A percentile compares a stretch with the other conserved stretches of the same genome.
Conservation (phyloP, 1,140 invertebrate genomes). For the Frieseomelitta varia region DNA sequence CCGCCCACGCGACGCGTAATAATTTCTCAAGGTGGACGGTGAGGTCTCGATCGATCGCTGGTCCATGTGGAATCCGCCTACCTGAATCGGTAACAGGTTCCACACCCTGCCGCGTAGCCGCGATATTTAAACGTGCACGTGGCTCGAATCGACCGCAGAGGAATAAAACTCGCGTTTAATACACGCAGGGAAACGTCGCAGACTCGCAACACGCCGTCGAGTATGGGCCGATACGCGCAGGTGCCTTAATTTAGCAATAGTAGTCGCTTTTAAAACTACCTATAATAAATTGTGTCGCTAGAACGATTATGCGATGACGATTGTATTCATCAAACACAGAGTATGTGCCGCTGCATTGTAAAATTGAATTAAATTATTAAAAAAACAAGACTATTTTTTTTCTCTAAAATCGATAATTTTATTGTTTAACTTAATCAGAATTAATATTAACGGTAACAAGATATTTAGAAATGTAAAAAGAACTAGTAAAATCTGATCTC, state of each 20-base stretch:
- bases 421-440: no score
- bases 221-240: constrained; percentile 70
- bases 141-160: constrained; percentile 37
- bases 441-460: no score
- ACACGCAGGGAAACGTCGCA: constrained; percentile 65
- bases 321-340: no score
- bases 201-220: constrained; percentile 62
- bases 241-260: constrained; percentile 43
- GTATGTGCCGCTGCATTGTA: no score
- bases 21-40: constrained; percentile 14
- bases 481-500: no score
- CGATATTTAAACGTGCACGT: constrained; percentile 61
- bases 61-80: constrained; percentile 55
- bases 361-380: no score
- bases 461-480: no score
- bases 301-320: no score
- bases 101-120: constrained; percentile 57
- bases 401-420: no score
- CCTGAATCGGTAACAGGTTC: constrained; percentile 69
- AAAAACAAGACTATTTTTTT: no score
- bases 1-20: constrained; percentile 10
- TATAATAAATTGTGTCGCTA: no score
- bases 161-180: constrained; percentile 68
- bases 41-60: constrained; percentile 48
- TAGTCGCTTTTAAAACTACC: no score